These are phyloP conservation scores for Diplodus sargus DNA, from an alignment of 2,797 vertebrate genomes.

Conservation along the genomic window DNA sequence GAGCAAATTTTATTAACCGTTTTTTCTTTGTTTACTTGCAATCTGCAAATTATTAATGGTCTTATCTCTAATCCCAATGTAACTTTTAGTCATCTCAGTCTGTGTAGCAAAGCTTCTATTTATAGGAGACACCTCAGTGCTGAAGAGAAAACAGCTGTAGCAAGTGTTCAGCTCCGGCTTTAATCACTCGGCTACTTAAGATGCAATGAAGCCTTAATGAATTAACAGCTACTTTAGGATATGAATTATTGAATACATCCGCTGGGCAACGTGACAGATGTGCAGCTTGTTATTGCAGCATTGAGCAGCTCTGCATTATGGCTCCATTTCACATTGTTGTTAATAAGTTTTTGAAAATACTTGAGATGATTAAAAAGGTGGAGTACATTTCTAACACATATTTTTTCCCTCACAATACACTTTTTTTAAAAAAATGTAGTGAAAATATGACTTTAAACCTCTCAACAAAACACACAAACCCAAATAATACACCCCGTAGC, in stretches of 20 bases:
- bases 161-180: too few relatives aligned
- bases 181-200: not conserved
- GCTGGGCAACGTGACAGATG: not conserved
- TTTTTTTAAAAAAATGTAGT: too few relatives aligned
- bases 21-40: not conserved
- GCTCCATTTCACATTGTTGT: not conserved
- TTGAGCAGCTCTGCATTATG: not conserved
- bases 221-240: not conserved
- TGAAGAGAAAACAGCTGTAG: constrained; percentile 4
- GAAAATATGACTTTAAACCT: too few relatives aligned
- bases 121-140: not conserved
- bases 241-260: not conserved
- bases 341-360: not conserved
- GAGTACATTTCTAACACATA: not conserved
- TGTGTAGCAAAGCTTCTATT: not conserved
- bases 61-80: not conserved
- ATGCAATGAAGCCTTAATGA: not conserved
- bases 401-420: too few relatives aligned
- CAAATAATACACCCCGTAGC: not conserved
- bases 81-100: too few relatives aligned
- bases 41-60: not conserved
- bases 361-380: not conserved
- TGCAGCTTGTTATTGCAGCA: not conserved
- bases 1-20: not conserved
- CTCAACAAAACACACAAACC: too few relatives aligned